Evolutionary conservation across 2,888 invertebrate genomes (phyloP), one percentile per base, ranked within the genome.

Genomic region (Leptogaster cylindrica): DNA sequence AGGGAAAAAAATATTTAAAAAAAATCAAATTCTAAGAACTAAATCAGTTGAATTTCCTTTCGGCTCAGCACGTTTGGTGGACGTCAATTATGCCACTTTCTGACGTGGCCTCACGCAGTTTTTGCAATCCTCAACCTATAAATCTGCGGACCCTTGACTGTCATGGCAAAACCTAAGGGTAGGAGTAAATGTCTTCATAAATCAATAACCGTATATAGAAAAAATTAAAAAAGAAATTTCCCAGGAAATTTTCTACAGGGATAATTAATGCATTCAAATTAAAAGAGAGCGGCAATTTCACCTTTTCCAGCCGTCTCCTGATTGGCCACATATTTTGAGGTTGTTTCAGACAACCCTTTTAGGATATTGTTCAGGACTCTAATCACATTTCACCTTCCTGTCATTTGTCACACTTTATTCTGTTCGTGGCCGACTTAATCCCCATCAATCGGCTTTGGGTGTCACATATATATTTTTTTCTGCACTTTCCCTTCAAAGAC

Each of bases 371-470:
- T 12, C 27, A 28, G 41, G 14, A 28, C 44, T 14, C 41, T 61
- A 61, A 44, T 61, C 61, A 61, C 44, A 44, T 61, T 61, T 44
- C 44, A 61, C 44, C 44, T 61, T 61, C 27, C 44, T 27, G 61
- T 61, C 61, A 61, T 61, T 61, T 61, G 61, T 61, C 61, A 61
- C 61, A 44, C 61, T 61, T 61, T 44, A 44, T 61, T 61, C 44
- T 44, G 55, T 33, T 28, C 27, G 44, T 44, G 18, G 41, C 44
- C 23, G 18, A 61, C 44, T 61, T 61, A 61, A 61, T 61, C 61
- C 61, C 14, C 28, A 61, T 61, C 61, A 61, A 61, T 61, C 61
- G 61, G 61, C 41, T 61, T 61, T 61, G 8, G 44, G 12, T 27
- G 41, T 14, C 61, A 61, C 44, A 8, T n/a, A n/a, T n/a, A n/a